Evolutionary conservation across 2,113 vertebrate species (phyloP), one percentile per base, ranked within the genome.

Genomic region (Hemiscyllium ocellatum): DNA sequence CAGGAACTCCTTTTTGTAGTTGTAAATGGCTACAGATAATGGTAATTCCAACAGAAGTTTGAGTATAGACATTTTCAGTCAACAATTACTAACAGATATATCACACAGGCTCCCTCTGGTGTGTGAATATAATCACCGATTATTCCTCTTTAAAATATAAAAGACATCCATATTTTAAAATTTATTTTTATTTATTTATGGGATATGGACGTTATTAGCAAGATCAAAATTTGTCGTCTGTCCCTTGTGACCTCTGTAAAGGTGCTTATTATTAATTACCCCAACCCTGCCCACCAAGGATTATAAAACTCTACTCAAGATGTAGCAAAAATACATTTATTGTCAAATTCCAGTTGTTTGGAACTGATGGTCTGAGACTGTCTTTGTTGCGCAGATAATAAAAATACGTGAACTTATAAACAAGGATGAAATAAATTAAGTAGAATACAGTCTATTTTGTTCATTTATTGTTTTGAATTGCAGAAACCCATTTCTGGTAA

Each of bases 61-160:
- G 5, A 37, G 19, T 72, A 68, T 42, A 72, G 12, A 29, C 42
- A 26, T 33, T 33, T 26, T 47, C 42, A 33, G 24, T 95, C 22
- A 72, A 42, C 89, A 93, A 56, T 26, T 26, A 89, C 20, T 26
- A 65, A 90, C 6, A 76, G 19, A 95, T 29, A 95, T 22, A 95
- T 42, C 13, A 52, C 69, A 33, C 15, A 95, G 22, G 12, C 94
- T 95, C 94, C 94, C 42, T 72, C 94, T 95, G 26, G 94, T 95
- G 93, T 95, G 22, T n/a, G 19, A 72, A 95, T 19, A 95, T 10
- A 12, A 29, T 15, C 26, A 95, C 4, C 70, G 37, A 26, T 15
- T 26, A 70, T 70, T 90, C 15, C 87, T 29, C 8, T 61, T 15
- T 95, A 72, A 33, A 72, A 72, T 50, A 37, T n/a, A 37, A 66